Conservation (phyloP, 2,888 invertebrate genomes). For the Lepeophtheirus nordmannii region DNA sequence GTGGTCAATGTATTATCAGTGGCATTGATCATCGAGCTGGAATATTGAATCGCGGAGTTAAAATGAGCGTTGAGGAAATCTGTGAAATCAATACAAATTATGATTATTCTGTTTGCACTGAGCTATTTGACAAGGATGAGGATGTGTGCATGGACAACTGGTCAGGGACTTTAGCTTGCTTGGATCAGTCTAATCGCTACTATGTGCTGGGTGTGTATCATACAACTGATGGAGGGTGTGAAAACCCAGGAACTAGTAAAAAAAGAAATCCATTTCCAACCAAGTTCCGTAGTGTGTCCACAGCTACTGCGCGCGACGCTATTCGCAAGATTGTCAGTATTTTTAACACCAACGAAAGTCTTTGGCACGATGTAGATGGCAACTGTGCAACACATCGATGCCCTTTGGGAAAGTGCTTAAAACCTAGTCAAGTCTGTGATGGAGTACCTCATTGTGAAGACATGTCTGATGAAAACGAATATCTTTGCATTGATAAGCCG, state of each 20-base stretch:
- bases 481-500: neutral
- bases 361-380: neutral
- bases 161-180: conserved; percentile 16
- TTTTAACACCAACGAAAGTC: neutral
- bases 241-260: neutral
- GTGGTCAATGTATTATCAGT: neutral
- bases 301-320: neutral
- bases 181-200: neutral
- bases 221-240: conserved; percentile 1
- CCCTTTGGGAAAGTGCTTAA: conserved; percentile 15
- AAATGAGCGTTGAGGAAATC: conserved; percentile 5
- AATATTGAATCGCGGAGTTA: conserved; percentile 15
- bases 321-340: neutral
- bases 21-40: neutral
- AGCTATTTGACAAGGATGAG: neutral
- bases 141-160: conserved; percentile 18
- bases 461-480: conserved; percentile 1
- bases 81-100: neutral
- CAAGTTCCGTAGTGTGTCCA: neutral
- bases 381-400: conserved; percentile 17
- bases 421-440: conserved; percentile 6
- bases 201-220: conserved; percentile 13
- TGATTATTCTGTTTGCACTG: conserved; percentile 9
- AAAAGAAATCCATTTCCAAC: neutral
- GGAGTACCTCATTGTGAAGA: conserved; percentile 9